A percentile compares a stretch with the other conserved stretches of the same genome.
phyloP scores from a whole-genome alignment of 2,113 vertebrate genomes.

The Embiotoca jacksoni region DNA sequence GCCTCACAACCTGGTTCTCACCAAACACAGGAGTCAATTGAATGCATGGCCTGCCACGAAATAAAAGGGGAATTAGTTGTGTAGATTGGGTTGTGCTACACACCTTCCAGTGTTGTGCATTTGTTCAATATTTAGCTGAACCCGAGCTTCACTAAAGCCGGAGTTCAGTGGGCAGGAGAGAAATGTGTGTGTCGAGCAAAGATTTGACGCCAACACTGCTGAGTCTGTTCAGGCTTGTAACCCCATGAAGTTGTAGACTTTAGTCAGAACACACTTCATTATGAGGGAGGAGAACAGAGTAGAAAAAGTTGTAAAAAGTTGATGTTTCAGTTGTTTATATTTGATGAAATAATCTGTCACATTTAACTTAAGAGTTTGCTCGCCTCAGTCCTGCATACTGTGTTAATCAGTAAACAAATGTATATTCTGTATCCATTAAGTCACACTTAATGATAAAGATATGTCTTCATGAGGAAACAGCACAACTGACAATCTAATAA shows the following conservation, averaged over 20 bases:
- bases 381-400: not conserved
- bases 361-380: conserved; percentile 16
- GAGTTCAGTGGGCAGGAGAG: conserved; percentile 70
- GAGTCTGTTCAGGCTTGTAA: conserved; percentile 38
- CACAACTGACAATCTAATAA: conserved; percentile 30
- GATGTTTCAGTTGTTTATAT: conserved; percentile 11
- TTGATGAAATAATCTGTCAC: conserved; percentile 24
- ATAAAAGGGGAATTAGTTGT: conserved; percentile 78
- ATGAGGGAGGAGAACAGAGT: not conserved
- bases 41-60: conserved; percentile 75
- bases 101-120: conserved; percentile 64
- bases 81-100: conserved; percentile 75
- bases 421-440: conserved; percentile 5
- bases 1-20: conserved; percentile 65
- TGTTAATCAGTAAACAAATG: conserved; percentile 13
- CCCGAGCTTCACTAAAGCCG: conserved; percentile 63
- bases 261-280: conserved; percentile 38
- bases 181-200: conserved; percentile 50
- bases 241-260: conserved; percentile 37
- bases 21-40: conserved; percentile 76
- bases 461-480: conserved; percentile 30
- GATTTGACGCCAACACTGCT: conserved; percentile 18
- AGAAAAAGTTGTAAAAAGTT: conserved; percentile 4
- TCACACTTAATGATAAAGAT: conserved; percentile 30
- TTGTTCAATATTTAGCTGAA: conserved; percentile 79